Percentiles rank a stretch among this genome's conserved stretches.
Conservation (phyloP, 2,888 invertebrate genomes). For the Fragum fragum region DNA sequence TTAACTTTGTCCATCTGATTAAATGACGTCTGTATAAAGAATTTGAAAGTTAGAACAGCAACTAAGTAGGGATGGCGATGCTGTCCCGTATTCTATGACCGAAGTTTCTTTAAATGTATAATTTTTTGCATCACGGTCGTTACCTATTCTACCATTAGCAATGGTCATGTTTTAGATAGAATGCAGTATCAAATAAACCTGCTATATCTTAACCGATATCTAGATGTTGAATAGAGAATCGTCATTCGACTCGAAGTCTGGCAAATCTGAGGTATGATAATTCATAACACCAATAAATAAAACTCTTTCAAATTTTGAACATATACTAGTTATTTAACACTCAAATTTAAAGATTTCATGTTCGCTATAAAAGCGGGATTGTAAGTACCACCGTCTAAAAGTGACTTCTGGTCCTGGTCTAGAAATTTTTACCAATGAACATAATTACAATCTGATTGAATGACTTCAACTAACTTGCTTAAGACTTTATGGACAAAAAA, state of each 20-base stretch:
- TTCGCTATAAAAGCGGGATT: conserved; percentile 26
- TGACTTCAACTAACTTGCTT: background rate
- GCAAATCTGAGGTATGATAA: conserved; percentile 1
- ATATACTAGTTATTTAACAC: conserved; percentile 6
- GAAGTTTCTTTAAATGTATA: conserved; percentile 17
- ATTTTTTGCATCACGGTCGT: background rate
- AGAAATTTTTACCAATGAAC: conserved; percentile 25
- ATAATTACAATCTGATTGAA: conserved; percentile 25
- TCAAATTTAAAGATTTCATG: conserved; percentile 26
- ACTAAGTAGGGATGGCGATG: background rate
- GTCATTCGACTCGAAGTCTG: conserved; percentile 25
- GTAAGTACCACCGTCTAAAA: conserved; percentile 10
- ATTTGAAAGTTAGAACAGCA: conserved; percentile 1
- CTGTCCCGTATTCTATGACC: conserved; percentile 15
- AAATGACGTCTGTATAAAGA: conserved; percentile 24
- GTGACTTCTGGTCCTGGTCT: background rate
- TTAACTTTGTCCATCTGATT: conserved; percentile 41
- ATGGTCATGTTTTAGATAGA: background rate
- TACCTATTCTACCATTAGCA: conserved; percentile 12
- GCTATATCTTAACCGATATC: conserved; percentile 18
- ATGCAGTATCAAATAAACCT: background rate
- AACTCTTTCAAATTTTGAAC: no score
- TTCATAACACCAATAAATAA: conserved; percentile 27
- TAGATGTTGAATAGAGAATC: conserved; percentile 26
- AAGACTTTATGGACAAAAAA: conserved; percentile 14